Percentiles rank a stretch among this genome's conserved stretches.
Evolutionary conservation across 2,113 vertebrate species (phyloP).

Genomic region (Shinisaurus crocodilurus): DNA sequence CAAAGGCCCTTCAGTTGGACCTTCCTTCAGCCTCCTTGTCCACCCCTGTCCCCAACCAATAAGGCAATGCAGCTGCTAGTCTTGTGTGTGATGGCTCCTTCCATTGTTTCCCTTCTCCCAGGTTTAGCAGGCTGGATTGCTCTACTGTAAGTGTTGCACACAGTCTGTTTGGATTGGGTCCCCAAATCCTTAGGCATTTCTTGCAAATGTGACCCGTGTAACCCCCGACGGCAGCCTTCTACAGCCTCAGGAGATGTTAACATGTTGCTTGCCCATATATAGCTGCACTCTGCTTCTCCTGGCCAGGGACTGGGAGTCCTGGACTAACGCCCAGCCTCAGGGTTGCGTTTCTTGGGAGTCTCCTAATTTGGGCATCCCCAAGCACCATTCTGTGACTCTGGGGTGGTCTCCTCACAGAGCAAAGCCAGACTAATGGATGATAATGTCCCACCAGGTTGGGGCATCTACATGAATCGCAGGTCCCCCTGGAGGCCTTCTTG

Average conservation of each 20-base stretch:
- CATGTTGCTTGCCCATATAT: constrained; percentile 27
- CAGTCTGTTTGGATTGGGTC: background rate
- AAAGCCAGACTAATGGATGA: background rate
- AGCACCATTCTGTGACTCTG: background rate
- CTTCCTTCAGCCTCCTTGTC: background rate
- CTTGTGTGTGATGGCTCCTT: background rate
- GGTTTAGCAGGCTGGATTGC: background rate
- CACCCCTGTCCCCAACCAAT: background rate
- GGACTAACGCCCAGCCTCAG: constrained; percentile 7
- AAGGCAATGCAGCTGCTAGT: background rate
- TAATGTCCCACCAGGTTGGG: background rate
- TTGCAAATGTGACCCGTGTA: no score
- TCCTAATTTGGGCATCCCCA: constrained; percentile 39
- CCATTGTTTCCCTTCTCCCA: background rate
- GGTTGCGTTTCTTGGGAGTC: background rate
- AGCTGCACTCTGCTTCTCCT: background rate
- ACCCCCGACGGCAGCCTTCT: background rate
- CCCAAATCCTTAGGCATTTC: background rate
- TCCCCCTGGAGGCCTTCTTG: background rate
- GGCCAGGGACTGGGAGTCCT: constrained; percentile 8
- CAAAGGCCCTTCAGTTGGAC: background rate
- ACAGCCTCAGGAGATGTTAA: background rate
- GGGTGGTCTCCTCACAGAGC: background rate
- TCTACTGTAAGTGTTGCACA: background rate
- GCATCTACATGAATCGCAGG: background rate